Conservation (phyloP, 1,140 invertebrate genomes). For the Drosophila arizonae region DNA sequence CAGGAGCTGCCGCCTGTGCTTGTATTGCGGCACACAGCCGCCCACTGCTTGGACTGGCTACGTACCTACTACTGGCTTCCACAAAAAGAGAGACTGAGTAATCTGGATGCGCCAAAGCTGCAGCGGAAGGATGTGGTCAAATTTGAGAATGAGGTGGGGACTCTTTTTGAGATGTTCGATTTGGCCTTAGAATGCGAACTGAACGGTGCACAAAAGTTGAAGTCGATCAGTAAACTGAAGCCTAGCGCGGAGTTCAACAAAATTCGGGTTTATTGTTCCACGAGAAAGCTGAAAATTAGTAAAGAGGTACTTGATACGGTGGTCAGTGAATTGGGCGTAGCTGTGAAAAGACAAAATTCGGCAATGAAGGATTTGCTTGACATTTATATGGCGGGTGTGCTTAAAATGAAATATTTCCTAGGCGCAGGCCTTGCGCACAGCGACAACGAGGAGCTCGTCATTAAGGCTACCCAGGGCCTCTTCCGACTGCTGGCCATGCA, state of each 20-base stretch:
- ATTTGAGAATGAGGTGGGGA: slow-evolving; percentile 58
- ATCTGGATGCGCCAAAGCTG: slow-evolving; percentile 59
- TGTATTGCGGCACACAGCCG: slow-evolving; percentile 56
- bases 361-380: slow-evolving; percentile 60
- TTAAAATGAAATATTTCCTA: slow-evolving; percentile 72
- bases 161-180: slow-evolving; percentile 62
- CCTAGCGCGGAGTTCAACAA: slow-evolving; percentile 58
- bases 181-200: slow-evolving; percentile 65
- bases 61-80: slow-evolving; percentile 70
- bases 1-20: slow-evolving; percentile 63
- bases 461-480: slow-evolving; percentile 53
- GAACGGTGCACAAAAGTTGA: slow-evolving; percentile 59
- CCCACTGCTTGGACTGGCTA: slow-evolving; percentile 72
- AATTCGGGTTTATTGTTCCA: slow-evolving; percentile 46
- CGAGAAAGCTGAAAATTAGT: slow-evolving; percentile 41
- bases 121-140: slow-evolving; percentile 53
- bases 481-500: slow-evolving; percentile 68
- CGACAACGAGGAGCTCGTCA: slow-evolving; percentile 49
- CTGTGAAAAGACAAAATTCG: slow-evolving; percentile 47
- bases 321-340: slow-evolving; percentile 36
- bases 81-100: slow-evolving; percentile 49
- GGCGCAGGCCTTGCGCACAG: slow-evolving; percentile 24
- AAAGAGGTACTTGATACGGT: slow-evolving; percentile 38
- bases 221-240: slow-evolving; percentile 55
- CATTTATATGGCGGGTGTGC: slow-evolving; percentile 49